Conservation (phyloP, 2,888 invertebrate genomes). For the Isotomurus palustris region DNA sequence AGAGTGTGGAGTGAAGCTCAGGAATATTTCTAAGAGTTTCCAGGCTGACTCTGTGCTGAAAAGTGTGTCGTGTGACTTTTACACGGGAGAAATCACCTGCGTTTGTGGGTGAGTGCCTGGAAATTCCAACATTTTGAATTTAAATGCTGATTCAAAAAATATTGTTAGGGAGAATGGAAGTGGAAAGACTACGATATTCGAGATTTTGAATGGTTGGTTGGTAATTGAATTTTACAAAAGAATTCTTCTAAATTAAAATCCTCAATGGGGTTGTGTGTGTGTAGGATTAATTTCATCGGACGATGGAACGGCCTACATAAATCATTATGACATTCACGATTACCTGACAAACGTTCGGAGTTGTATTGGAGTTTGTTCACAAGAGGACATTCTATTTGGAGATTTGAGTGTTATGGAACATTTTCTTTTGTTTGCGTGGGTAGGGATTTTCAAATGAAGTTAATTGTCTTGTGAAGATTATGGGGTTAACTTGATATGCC, state of each 20-base stretch:
- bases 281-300: slow-evolving; percentile 19
- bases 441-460: background rate
- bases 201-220: background rate
- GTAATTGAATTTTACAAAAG: background rate
- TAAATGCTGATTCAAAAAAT: no score
- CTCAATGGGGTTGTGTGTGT: no score
- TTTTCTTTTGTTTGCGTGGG: slow-evolving; percentile 22
- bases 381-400: slow-evolving; percentile 20
- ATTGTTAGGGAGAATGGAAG: slow-evolving; percentile 10
- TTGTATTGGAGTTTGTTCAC: slow-evolving; percentile 22
- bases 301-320: slow-evolving; percentile 20
- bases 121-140: no score
- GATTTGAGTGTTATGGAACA: slow-evolving; percentile 27
- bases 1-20: slow-evolving; percentile 15
- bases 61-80: slow-evolving; percentile 20
- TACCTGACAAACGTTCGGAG: slow-evolving; percentile 15
- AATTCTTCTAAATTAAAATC: background rate
- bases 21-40: slow-evolving; percentile 16
- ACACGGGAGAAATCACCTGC: slow-evolving; percentile 20
- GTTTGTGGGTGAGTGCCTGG: no score
- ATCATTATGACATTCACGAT: slow-evolving; percentile 15
- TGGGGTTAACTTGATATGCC: background rate
- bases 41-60: slow-evolving; percentile 14
- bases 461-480: background rate
- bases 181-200: slow-evolving; percentile 18